phyloP scores from a whole-genome alignment of 35 echinoderm and acorn worm species.

The Apostichopus californicus region DNA sequence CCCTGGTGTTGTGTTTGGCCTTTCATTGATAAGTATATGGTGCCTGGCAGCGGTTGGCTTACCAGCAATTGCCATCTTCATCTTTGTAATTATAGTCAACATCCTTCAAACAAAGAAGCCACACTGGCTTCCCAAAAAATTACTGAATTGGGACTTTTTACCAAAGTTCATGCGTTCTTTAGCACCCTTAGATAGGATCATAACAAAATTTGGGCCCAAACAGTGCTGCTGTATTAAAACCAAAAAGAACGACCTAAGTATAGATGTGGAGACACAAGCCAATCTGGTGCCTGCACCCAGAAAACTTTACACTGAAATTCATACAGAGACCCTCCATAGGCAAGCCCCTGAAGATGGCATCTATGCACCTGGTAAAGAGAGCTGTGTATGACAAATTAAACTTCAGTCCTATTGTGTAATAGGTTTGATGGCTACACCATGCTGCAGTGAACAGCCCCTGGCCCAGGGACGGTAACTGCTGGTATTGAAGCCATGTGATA shows the following conservation, averaged over 20 bases:
- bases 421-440: too few relatives aligned
- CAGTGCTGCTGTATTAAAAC: slow-evolving; percentile 5
- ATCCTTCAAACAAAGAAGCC: slow-evolving; percentile 54
- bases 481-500: too few relatives aligned
- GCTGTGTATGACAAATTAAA: slow-evolving; percentile 19
- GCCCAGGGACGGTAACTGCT: too few relatives aligned
- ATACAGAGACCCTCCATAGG: background rate
- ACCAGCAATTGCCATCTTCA: slow-evolving; percentile 1
- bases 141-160: slow-evolving; percentile 60
- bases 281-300: background rate
- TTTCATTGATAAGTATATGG: slow-evolving; percentile 35
- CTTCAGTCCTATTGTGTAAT: too few relatives aligned
- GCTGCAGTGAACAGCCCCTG: too few relatives aligned
- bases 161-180: slow-evolving; percentile 66
- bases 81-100: slow-evolving; percentile 47
- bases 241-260: background rate
- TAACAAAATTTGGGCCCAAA: slow-evolving; percentile 39
- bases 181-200: slow-evolving; percentile 18
- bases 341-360: background rate
- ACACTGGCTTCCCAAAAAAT: slow-evolving; percentile 35
- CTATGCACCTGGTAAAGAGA: slow-evolving; percentile 26
- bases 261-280: background rate
- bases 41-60: slow-evolving; percentile 34
- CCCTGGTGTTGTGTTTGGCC: slow-evolving; percentile 60
- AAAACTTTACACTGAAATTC: slow-evolving; percentile 28